A percentile compares a stretch with the other conserved stretches of the same genome.
phyloP scores from a whole-genome alignment of 1,140 invertebrate genomes.

The Bombus confusus region DNA sequence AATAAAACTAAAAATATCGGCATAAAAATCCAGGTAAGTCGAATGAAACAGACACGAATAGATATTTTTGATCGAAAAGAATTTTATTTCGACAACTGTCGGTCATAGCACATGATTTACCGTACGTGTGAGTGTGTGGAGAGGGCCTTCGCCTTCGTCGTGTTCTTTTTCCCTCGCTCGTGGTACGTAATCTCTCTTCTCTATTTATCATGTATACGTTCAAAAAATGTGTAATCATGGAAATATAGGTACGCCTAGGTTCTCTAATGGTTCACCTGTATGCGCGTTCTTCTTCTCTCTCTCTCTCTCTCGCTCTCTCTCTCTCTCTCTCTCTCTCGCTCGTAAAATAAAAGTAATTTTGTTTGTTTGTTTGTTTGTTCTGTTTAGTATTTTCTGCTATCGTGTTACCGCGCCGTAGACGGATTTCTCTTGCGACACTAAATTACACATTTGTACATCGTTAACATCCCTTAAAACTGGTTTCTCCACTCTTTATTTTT shows the following conservation, averaged over 20 bases:
- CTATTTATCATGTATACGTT: conserved; percentile 70
- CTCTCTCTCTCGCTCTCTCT: not conserved
- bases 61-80: conserved; percentile 69
- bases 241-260: conserved; percentile 72
- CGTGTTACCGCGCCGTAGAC: conserved; percentile 57
- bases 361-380: conserved; percentile 45
- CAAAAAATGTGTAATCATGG: conserved; percentile 71
- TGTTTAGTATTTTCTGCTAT: conserved; percentile 48
- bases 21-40: not conserved
- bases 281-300: conserved; percentile 44
- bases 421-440: conserved; percentile 70
- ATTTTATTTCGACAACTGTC: conserved; percentile 74
- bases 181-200: conserved; percentile 42
- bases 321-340: conserved; percentile 19
- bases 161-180: conserved; percentile 15
- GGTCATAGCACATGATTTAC: conserved; percentile 71
- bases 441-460: conserved; percentile 77
- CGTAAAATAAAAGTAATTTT: conserved; percentile 70
- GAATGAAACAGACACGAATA: conserved; percentile 11
- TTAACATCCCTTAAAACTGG: conserved; percentile 66
- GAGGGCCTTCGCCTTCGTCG: conserved; percentile 10
- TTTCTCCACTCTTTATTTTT: not conserved
- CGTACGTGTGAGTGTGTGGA: conserved; percentile 55
- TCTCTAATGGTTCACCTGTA: conserved; percentile 65
- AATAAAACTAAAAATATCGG: not conserved